Conservation (phyloP, 1,140 invertebrate species). For the Diorhabda carinulata region DNA sequence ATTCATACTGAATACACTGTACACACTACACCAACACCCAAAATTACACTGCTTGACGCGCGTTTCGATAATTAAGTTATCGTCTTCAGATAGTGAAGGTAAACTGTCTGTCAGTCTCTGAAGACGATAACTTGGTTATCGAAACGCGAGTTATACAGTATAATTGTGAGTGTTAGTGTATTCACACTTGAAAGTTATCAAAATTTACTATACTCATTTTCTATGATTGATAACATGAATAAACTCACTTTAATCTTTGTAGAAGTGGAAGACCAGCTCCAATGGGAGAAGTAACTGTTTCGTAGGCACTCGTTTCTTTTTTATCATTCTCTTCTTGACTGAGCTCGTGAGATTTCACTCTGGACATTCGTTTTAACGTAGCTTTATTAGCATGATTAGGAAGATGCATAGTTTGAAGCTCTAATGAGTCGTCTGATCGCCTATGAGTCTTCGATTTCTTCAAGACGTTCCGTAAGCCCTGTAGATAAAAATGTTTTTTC, state of each 20-base stretch:
- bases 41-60: no score
- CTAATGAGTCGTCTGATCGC: constrained; percentile 60
- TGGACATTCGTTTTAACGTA: constrained; percentile 63
- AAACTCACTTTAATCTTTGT: constrained; percentile 54
- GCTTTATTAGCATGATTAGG: constrained; percentile 47
- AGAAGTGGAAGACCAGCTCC: constrained; percentile 80
- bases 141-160: no score
- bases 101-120: no score
- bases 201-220: neutral
- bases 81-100: no score
- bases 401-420: constrained; percentile 60
- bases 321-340: constrained; percentile 39
- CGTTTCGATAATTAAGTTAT: no score
- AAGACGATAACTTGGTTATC: no score
- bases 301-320: constrained; percentile 25
- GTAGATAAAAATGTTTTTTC: constrained; percentile 2
- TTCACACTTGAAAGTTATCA: neutral
- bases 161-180: no score
- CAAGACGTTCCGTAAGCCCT: constrained; percentile 56
- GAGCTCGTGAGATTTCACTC: constrained; percentile 47
- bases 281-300: constrained; percentile 57
- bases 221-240: neutral
- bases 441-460: constrained; percentile 53
- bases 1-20: no score
- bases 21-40: no score